Percentiles rank a stretch among this genome's conserved stretches.
These are phyloP conservation scores for Monopterus albus DNA, from an alignment of 2,113 vertebrate genomes.

Conservation along the genomic window DNA sequence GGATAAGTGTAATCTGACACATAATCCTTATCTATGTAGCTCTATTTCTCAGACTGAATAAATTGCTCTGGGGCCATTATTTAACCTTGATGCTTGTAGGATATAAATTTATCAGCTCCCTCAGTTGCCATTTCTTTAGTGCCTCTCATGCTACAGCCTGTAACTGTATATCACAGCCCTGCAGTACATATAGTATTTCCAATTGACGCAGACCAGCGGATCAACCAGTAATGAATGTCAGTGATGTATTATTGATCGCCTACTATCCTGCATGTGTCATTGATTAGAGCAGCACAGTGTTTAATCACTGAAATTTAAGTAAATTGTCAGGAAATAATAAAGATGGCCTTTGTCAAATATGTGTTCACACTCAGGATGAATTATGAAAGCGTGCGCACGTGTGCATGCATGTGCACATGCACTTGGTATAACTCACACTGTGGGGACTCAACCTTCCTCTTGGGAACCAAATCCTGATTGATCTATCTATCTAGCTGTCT, in stretches of 20 bases:
- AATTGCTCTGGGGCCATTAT: slow-evolving; percentile 45
- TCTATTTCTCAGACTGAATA: slow-evolving; percentile 45
- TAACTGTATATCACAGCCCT: slow-evolving; percentile 38
- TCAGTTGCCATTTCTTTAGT: slow-evolving; percentile 34
- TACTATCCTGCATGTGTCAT: slow-evolving; percentile 32
- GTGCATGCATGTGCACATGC: neutral
- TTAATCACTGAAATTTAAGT: slow-evolving; percentile 51
- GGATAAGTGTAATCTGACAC: slow-evolving; percentile 49
- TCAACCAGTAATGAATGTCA: slow-evolving; percentile 57
- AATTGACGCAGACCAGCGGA: slow-evolving; percentile 37
- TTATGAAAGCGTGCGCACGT: neutral
- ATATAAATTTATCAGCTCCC: slow-evolving; percentile 51
- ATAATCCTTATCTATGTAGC: slow-evolving; percentile 29
- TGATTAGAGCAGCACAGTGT: slow-evolving; percentile 55
- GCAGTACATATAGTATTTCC: slow-evolving; percentile 27
- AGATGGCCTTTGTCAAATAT: slow-evolving; percentile 44
- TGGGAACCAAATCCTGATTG: no score
- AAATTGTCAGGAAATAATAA: slow-evolving; percentile 40
- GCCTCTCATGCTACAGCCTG: slow-evolving; percentile 9
- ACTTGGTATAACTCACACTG: no score
- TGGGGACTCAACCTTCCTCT: no score
- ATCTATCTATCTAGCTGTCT: no score
- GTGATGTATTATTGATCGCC: slow-evolving; percentile 64
- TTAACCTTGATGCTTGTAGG: slow-evolving; percentile 52
- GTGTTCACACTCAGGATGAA: slow-evolving; percentile 21